phyloP scores from a whole-genome alignment of 23 tunicate species.

The Pegea sp. region DNA sequence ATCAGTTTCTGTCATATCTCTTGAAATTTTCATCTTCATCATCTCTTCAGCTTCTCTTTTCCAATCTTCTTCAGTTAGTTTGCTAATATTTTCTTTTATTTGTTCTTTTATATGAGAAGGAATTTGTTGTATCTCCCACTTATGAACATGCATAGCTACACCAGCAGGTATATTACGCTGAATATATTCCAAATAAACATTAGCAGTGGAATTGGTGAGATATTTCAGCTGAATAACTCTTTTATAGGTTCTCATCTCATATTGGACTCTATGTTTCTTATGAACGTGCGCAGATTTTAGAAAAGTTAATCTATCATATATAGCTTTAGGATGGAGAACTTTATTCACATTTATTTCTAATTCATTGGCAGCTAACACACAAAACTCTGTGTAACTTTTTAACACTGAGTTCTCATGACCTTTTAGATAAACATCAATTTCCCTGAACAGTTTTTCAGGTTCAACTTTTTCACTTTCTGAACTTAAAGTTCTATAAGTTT shows the following conservation, averaged over 20 bases:
- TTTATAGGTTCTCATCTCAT: constrained; percentile 59
- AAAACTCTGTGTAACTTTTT: constrained; percentile 38
- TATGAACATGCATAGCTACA: constrained; percentile 91
- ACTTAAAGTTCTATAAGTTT: no score
- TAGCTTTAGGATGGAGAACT: constrained; percentile 41
- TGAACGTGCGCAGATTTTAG: constrained; percentile 40
- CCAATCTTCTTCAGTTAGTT: constrained; percentile 60
- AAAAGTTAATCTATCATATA: constrained; percentile 43
- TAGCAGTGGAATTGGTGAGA: constrained; percentile 59
- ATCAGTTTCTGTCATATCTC: constrained; percentile 7
- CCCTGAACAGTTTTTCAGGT: constrained; percentile 34
- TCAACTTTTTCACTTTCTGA: neutral
- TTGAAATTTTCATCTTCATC: constrained; percentile 8
- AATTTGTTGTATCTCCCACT: constrained; percentile 42
- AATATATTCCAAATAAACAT: constrained; percentile 50
- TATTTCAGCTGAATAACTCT: constrained; percentile 50
- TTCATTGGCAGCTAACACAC: constrained; percentile 26
- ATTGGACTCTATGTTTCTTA: constrained; percentile 67
- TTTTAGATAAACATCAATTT: constrained; percentile 46
- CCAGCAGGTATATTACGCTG: constrained; percentile 79
- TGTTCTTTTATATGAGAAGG: constrained; percentile 40
- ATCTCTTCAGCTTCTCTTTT: constrained; percentile 2
- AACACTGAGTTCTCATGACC: constrained; percentile 63
- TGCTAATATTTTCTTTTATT: constrained; percentile 25
- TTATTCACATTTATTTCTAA: constrained; percentile 41